Evolutionary conservation across 1,140 invertebrate species (phyloP).

Genomic region (Drosophila malerkotliana): DNA sequence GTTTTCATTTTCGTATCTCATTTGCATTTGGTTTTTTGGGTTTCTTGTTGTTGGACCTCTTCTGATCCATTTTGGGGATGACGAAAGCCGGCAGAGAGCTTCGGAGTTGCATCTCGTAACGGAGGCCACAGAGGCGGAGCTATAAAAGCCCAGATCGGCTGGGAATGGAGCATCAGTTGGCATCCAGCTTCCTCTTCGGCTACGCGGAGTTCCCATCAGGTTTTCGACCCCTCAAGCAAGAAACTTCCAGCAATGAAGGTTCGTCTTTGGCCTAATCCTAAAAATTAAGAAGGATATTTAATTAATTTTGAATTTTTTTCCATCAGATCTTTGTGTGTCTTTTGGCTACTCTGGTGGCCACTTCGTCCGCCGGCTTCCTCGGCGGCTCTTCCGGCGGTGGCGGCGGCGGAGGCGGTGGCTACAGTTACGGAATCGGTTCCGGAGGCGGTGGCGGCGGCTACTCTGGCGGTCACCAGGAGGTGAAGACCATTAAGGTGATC

Average conservation of each 20-base stretch:
- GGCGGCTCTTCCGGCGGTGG: conserved; percentile 57
- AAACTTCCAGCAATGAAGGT: conserved; percentile 80
- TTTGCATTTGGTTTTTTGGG: conserved; percentile 30
- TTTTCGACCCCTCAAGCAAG: conserved; percentile 74
- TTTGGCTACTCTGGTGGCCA: conserved; percentile 68
- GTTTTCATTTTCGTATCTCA: conserved; percentile 32
- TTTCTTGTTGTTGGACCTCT: conserved; percentile 21
- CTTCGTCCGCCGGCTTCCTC: conserved; percentile 73
- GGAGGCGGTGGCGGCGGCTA: conserved; percentile 29
- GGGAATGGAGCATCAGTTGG: conserved; percentile 62
- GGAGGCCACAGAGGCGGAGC: not conserved
- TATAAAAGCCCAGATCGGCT: conserved; percentile 51
- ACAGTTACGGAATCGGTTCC: conserved; percentile 56
- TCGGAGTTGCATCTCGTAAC: conserved; percentile 39
- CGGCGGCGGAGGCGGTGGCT: conserved; percentile 63
- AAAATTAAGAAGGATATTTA: not conserved
- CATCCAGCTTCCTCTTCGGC: conserved; percentile 55
- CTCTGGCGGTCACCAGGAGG: conserved; percentile 32
- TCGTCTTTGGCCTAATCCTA: conserved; percentile 2
- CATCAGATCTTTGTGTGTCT: conserved; percentile 73
- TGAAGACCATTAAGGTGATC: conserved; percentile 78
- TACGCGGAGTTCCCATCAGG: conserved; percentile 69
- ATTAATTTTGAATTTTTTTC: not conserved
- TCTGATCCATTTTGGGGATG: conserved; percentile 13
- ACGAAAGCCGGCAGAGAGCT: conserved; percentile 23